Conservation (phyloP, 1,140 invertebrate genomes). For the Ditylenchus dipsaci region DNA sequence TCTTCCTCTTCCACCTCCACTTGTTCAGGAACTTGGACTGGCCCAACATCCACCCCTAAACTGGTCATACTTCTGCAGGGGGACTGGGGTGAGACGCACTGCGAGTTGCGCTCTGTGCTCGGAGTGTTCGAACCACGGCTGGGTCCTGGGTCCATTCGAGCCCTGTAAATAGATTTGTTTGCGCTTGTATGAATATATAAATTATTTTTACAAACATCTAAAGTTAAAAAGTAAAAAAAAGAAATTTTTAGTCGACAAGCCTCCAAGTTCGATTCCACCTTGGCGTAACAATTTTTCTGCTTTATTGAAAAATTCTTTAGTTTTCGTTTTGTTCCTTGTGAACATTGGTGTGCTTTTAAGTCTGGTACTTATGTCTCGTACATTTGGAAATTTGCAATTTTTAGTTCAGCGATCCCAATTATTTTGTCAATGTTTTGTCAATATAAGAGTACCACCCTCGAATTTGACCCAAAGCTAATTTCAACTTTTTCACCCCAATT, state of each 20-base stretch:
- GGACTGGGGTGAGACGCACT: constrained; percentile 22
- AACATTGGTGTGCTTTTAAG: too few species aligned
- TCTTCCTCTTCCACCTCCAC: constrained; percentile 1
- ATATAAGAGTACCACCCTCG: too few species aligned
- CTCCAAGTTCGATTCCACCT: neutral
- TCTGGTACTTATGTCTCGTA: too few species aligned
- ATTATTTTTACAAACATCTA: neutral
- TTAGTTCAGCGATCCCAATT: too few species aligned
- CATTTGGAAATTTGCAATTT: too few species aligned
- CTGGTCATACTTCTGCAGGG: constrained; percentile 8
- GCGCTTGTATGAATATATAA: neutral
- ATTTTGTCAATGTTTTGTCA: too few species aligned
- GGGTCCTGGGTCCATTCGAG: constrained; percentile 16
- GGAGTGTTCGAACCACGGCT: neutral
- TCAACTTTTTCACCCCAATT: too few species aligned
- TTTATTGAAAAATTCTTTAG: too few species aligned
- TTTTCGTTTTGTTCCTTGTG: too few species aligned
- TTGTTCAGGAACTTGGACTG: neutral
- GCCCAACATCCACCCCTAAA: neutral
- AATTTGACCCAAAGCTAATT: too few species aligned
- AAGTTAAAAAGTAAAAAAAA: neutral
- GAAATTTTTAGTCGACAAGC: neutral
- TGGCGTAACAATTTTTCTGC: too few species aligned
- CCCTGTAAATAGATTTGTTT: neutral
- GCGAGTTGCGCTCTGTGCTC: constrained; percentile 12